Evolutionary conservation across 2,113 vertebrate species (phyloP).

Genomic region (Catagonus wagneri): DNA sequence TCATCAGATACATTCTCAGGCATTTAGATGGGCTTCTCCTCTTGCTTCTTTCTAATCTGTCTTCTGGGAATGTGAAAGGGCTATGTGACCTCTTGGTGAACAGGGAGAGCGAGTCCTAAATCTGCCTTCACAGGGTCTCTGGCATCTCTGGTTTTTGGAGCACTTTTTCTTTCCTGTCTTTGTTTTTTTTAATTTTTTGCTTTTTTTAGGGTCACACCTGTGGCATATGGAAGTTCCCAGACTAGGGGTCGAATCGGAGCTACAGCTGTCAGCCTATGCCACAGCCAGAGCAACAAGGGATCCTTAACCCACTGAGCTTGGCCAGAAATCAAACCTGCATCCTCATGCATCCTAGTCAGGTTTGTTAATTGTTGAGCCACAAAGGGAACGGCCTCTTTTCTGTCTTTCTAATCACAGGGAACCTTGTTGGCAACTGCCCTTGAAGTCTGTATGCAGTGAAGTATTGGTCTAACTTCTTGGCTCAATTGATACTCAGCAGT

Average conservation of each 20-base stretch:
- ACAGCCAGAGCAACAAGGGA: too few relatives aligned
- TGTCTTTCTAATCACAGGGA: neutral
- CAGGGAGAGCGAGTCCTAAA: neutral
- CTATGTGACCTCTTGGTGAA: neutral
- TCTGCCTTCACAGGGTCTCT: neutral
- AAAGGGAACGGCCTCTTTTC: too few relatives aligned
- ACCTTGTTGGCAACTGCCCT: neutral
- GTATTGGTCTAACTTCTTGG: neutral
- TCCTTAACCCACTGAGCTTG: too few relatives aligned
- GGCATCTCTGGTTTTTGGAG: neutral
- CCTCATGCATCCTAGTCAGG: too few relatives aligned
- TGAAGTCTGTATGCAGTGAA: neutral
- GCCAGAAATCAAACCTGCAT: too few relatives aligned
- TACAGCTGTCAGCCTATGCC: too few relatives aligned
- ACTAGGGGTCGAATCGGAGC: too few relatives aligned
- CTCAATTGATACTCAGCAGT: neutral
- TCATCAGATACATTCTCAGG: neutral
- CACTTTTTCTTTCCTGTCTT: slow-evolving; percentile 15
- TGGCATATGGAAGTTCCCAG: too few relatives aligned
- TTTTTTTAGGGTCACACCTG: too few relatives aligned
- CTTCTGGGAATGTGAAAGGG: neutral
- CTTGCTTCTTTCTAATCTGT: neutral
- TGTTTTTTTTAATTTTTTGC: too few relatives aligned
- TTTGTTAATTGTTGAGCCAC: too few relatives aligned
- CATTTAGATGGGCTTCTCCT: neutral